phyloP scores from a whole-genome alignment of 1,140 invertebrate genomes.

The Acromyrmex heyeri region DNA sequence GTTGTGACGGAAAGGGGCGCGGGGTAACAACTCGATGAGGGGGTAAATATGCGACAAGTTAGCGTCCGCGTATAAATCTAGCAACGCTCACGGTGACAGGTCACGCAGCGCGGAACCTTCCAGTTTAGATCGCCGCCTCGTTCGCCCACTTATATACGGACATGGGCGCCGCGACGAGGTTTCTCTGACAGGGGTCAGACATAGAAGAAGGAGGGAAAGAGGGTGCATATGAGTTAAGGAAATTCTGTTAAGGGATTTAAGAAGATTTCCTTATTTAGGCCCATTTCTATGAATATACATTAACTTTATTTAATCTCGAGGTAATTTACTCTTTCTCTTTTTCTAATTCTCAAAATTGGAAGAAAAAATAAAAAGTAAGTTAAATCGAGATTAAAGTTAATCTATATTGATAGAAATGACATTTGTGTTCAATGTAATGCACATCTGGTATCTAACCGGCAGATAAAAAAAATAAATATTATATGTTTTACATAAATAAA shows the following conservation, averaged over 20 bases:
- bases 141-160: constrained; percentile 70
- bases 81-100: constrained; percentile 85
- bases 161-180: constrained; percentile 44
- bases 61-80: constrained; percentile 86
- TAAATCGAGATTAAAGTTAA: too few species aligned
- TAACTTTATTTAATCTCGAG: too few species aligned
- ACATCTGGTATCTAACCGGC: background rate
- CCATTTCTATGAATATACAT: too few species aligned
- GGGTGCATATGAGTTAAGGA: background rate
- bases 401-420: background rate
- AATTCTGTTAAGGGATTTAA: constrained; percentile 9
- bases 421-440: background rate
- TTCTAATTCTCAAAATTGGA: too few species aligned
- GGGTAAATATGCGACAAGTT: constrained; percentile 86
- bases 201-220: background rate
- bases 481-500: constrained; percentile 40
- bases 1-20: constrained; percentile 49
- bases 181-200: background rate
- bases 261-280: background rate
- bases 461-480: constrained; percentile 19
- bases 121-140: constrained; percentile 76
- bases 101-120: constrained; percentile 83
- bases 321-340: too few species aligned
- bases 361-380: too few species aligned
- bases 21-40: constrained; percentile 59